A percentile compares a stretch with the other conserved stretches of the same genome.
Evolutionary conservation across 2,888 invertebrate genomes (phyloP).

Genomic region (Coenonympha glycerion): DNA sequence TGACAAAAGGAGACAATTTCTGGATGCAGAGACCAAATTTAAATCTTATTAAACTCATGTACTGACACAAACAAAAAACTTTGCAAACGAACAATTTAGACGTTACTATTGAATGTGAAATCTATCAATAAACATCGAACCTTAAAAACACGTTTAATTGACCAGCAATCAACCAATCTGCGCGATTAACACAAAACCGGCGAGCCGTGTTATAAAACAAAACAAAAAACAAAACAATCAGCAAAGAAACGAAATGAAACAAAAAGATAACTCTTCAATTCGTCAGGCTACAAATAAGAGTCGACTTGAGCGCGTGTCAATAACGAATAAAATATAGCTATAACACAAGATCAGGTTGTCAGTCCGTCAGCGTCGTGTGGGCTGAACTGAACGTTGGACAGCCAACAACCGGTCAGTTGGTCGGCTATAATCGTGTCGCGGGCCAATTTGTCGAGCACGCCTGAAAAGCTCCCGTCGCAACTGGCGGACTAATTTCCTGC

Average conservation of each 20-base stretch:
- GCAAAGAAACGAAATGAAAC: not conserved
- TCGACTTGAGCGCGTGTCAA: conserved; percentile 13
- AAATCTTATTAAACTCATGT: too few relatives aligned
- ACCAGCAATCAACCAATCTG: not conserved
- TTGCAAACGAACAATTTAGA: too few relatives aligned
- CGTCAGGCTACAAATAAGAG: conserved; percentile 8
- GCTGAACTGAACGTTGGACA: too few relatives aligned
- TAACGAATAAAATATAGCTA: conserved; percentile 21
- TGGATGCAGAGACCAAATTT: too few relatives aligned
- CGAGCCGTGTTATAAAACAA: not conserved
- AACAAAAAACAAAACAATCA: conserved; percentile 1
- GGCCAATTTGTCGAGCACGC: conserved; percentile 12
- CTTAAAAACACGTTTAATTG: not conserved
- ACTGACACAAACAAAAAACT: too few relatives aligned
- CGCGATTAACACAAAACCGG: not conserved
- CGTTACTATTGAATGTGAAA: not conserved
- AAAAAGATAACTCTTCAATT: not conserved
- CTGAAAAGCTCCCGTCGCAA: conserved; percentile 7
- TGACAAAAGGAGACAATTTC: too few relatives aligned
- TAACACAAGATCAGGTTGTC: conserved; percentile 8
- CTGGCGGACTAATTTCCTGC: conserved; percentile 12
- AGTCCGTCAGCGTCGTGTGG: not conserved
- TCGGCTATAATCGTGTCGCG: conserved; percentile 8
- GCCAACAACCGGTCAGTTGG: conserved; percentile 8
- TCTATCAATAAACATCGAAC: not conserved